Evolutionary conservation across 2,113 vertebrate species (phyloP).

Genomic region (Puntigrus tetrazona): DNA sequence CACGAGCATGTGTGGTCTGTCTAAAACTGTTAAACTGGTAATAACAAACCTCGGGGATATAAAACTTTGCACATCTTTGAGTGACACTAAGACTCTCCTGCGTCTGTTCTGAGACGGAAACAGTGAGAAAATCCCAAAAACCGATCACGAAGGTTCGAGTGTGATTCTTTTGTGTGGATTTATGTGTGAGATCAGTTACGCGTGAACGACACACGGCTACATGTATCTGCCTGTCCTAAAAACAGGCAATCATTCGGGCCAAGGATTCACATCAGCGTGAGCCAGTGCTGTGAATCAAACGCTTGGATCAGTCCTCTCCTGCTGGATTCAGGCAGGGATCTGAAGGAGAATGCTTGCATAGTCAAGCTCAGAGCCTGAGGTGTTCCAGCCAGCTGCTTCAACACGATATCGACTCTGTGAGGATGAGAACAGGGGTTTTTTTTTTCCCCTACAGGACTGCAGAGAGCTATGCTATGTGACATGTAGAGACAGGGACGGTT

Average conservation of each 20-base stretch:
- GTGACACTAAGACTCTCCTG: not conserved
- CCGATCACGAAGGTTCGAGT: not conserved
- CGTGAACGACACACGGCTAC: not conserved
- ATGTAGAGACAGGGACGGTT: constrained; percentile 37
- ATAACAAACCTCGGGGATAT: not conserved
- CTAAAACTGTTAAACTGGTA: not conserved
- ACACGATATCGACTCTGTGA: constrained; percentile 24
- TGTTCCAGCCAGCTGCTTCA: constrained; percentile 38
- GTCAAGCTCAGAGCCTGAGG: constrained; percentile 32
- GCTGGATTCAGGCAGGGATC: constrained; percentile 25
- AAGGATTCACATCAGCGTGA: constrained; percentile 43
- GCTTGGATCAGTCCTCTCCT: not conserved
- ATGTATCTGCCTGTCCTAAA: constrained; percentile 43
- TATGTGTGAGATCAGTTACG: not conserved
- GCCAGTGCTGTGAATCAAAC: constrained; percentile 35
- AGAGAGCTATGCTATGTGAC: constrained; percentile 2
- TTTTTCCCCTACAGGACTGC: not conserved
- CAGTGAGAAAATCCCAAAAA: not conserved
- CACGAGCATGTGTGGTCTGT: not conserved
- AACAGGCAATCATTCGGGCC: constrained; percentile 12
- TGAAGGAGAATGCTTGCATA: constrained; percentile 43
- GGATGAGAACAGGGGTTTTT: constrained; percentile 2
- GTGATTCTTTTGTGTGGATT: not conserved
- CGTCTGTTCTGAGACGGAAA: not conserved
- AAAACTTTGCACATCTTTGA: not conserved